Evolutionary conservation across 1,140 invertebrate genomes (phyloP), one percentile per base, ranked within the genome.

Genomic region (Lepidurus arcticus): DNA sequence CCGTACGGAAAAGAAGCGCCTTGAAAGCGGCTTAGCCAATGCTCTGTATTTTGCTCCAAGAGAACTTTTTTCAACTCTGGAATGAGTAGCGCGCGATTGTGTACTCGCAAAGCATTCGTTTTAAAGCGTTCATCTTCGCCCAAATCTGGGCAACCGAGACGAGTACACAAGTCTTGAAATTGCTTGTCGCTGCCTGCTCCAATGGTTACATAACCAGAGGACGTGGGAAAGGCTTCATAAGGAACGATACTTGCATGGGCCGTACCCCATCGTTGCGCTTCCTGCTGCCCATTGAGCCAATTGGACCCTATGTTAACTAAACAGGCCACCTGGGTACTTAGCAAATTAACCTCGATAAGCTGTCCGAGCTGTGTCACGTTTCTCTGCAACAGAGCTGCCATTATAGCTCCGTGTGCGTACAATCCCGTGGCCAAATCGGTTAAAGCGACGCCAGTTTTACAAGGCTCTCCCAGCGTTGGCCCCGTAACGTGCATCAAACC

Each of bases 221-320:
- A 89, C 0, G 94, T 95, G 82, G 87, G 85, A 83, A 96, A 97
- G 43, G 91, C 88, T 88, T 98, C 91, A 83, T 98, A 98, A 0
- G 97, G 97, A 0, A 98, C 96, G 81, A 99, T 92, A 83, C 94
- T 97, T 76, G 92, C 93, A 86, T 98, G 96, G 7, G 92, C 93
- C 0, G 95, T 98, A 5, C 97, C 96, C 88, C 92, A 92, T 76
- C 93, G 87, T 73, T 87, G 86, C 0, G 91, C 91, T 82, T 96
- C 93, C 65, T 83, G 7, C 74, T 90, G 90, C 79, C 89, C 91
- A 86, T 98, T 99, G 21, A 99, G 85, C 84, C 94, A 98, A 87
- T 95, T 97, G 1, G 91, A 92, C 0, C 89, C 96, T 75, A 98
- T 88, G 84, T 98, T 98, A 16, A 95, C 93, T 82, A 99, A 87